Base-by-base conservation (phyloP, 2,888 invertebrate genomes). In the Microctonus aethiopoides region DNA sequence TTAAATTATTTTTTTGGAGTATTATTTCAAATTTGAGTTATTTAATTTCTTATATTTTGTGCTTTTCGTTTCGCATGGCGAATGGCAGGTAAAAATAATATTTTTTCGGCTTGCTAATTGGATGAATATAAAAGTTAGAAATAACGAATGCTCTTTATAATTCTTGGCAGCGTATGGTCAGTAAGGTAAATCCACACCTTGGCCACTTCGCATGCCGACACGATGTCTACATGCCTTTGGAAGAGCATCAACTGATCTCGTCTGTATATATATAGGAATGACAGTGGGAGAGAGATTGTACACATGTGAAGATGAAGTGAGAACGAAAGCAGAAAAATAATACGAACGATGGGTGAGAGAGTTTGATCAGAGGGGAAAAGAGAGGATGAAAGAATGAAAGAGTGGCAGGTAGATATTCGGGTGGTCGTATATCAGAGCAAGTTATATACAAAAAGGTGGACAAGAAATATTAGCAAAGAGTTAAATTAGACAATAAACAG, bases 401-500 rank as follows among this genome's bases (percentile, higher is more conserved):
- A 32, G 16, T 9, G 24, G 74, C 77, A 77, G 77, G 77, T 77
- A 74, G 74, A 77, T 71, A 73, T 77, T 75, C 72, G 75, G 72
- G 62, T 73, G 77, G 73, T 76, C 76, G 72, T 77, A 77, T 76
- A 76, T 77, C 76, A 76, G 72, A 63, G 67, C 60, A 26, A 54
- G 71, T 70, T n/a, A n/a, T n/a, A n/a, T n/a, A n/a, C 67, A 70
- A 71, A 71, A 69, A 62, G 56, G 67, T 68, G 74, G 74, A 73
- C 73, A 73, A 73, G 76, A 77, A n/a, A 77, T 75, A 71, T 76
- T 72, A 73, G 73, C 73, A 66, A 76, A 74, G 71, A 72, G 73
- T 75, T 75, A 74, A 75, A 77, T 76, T 75, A 77, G 74, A 73
- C 72, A 72, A 76, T 76, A 74, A 74, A 77, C 72, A 72, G 75